Evolutionary conservation across 2,888 invertebrate species (phyloP).

Genomic region (Eupithecia pulchellata): DNA sequence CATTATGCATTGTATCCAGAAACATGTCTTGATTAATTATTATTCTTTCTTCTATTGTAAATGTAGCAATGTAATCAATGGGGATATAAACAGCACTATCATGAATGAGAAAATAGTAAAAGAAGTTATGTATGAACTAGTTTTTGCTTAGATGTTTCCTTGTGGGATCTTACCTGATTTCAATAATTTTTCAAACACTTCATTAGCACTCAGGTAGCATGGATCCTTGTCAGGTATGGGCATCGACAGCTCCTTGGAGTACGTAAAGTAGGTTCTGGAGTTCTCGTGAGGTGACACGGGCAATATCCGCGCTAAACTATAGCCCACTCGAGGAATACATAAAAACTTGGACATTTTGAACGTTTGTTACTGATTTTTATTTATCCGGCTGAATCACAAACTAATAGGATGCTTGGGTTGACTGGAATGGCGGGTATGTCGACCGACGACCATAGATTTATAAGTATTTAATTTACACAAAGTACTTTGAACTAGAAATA

Average conservation of each 20-base stretch:
- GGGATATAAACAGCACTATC: not conserved
- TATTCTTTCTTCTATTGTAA: no score
- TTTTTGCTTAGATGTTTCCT: not conserved
- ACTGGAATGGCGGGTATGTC: not conserved
- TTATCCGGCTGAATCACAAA: not conserved
- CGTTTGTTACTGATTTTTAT: not conserved
- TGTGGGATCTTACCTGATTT: conserved; percentile 89
- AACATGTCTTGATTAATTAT: no score
- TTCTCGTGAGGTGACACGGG: conserved; percentile 62
- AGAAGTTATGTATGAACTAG: not conserved
- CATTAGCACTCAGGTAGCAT: conserved; percentile 89
- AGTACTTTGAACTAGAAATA: no score
- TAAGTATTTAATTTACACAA: no score
- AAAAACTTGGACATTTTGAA: conserved; percentile 56
- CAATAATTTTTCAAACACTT: conserved; percentile 90
- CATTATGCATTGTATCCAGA: no score
- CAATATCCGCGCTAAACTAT: conserved; percentile 68
- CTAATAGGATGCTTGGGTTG: no score
- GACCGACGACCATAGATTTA: no score
- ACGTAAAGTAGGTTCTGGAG: conserved; percentile 89
- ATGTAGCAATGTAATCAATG: no score
- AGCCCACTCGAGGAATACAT: conserved; percentile 67
- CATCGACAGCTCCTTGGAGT: conserved; percentile 92
- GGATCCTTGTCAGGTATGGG: conserved; percentile 89
- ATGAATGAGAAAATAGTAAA: not conserved